Base-by-base conservation (phyloP, 2,797 vertebrate species). In the Propithecus perrieri region DNA sequence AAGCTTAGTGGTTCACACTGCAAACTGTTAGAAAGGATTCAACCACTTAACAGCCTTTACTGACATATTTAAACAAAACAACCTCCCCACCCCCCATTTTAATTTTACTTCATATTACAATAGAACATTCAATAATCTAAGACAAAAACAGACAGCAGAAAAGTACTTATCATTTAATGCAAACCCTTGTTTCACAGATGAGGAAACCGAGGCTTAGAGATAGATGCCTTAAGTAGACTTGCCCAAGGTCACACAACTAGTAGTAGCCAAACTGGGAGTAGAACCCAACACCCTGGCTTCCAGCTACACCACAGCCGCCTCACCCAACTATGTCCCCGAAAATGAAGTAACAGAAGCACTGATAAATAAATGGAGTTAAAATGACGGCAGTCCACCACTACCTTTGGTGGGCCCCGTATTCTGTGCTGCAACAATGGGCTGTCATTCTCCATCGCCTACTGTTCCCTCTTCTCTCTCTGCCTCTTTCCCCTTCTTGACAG, bases 141-240 rank as follows among this genome's bases (percentile, higher is more conserved):
- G 84, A 95, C 95, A 85, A 93, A 85, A 86, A 41, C 48, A 81
- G 57, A 96, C 35, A 95, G 94, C 85, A 65, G 67, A 38, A 89
- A 96, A 96, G 80, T 92, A 83, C 87, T 94, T 89, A 71, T 85
- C 53, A 28, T 59, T 89, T 74, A 96, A 38, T 22, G 83, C 38
- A 94, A 96, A 93, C 93, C 88, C 90, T 78, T 85, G 94, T 91
- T 85, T 95, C 96, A 97, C 95, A 97, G 97, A 94, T 83, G 96
- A 97, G 97, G 95, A 98, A 97, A 97, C 97, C 96, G 97, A 97
- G 97, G 97, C 97, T 97, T 72, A 97, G 94, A 95, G 96, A 96
- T 10, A 95, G 97, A 96, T 10, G 71, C 88, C 93, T 30, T 74
- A 96, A 91, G 83, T 84, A 97, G 95, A 97, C 96, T 94, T 96